phyloP scores from a whole-genome alignment of 1,140 invertebrate species.

The Rhynchophorus ferrugineus region DNA sequence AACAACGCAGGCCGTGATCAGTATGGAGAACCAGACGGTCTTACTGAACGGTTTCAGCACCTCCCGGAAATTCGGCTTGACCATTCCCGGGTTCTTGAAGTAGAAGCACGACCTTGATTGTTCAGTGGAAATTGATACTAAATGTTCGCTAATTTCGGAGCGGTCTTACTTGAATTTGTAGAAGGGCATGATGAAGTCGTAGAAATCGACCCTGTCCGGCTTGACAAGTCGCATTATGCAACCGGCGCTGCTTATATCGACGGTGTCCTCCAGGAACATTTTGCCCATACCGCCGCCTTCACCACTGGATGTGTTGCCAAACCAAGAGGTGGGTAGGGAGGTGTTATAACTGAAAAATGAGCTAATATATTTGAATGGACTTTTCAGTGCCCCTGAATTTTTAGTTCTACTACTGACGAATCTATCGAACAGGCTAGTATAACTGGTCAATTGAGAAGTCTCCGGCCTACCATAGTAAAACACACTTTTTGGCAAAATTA shows the following conservation, averaged over 20 bases:
- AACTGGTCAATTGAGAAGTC: too few species aligned
- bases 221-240: conserved; percentile 8
- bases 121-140: not conserved
- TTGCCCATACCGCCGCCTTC: conserved; percentile 25
- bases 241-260: conserved; percentile 19
- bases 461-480: too few species aligned
- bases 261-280: conserved; percentile 16
- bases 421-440: too few species aligned
- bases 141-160: not conserved
- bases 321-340: conserved; percentile 20
- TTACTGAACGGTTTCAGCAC: conserved; percentile 28
- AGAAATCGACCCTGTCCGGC: conserved; percentile 20
- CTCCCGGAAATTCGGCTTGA: conserved; percentile 19
- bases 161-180: conserved; percentile 26
- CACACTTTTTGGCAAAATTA: too few species aligned
- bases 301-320: conserved; percentile 26
- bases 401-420: too few species aligned
- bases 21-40: conserved; percentile 19
- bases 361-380: not conserved
- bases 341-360: conserved; percentile 19
- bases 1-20: conserved; percentile 11
- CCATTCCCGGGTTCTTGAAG: conserved; percentile 25
- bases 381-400: too few species aligned
- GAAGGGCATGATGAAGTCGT: conserved; percentile 26
- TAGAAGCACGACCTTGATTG: conserved; percentile 24